These are phyloP conservation scores for Discoglossus pictus DNA, from an alignment of 2,797 vertebrate genomes.

Conservation along the genomic window DNA sequence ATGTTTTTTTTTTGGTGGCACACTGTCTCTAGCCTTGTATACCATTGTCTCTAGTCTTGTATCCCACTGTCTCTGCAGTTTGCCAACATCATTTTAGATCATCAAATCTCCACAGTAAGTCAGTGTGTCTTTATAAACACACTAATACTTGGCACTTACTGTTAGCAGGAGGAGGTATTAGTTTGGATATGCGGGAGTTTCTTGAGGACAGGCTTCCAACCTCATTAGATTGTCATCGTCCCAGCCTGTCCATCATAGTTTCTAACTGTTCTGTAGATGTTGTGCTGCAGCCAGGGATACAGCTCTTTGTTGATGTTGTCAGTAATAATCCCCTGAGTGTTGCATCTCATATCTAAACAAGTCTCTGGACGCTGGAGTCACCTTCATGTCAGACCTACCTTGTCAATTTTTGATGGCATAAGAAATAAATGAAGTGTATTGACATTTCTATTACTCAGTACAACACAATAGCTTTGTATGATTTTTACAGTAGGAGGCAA, in stretches of 20 bases:
- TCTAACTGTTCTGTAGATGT: constrained; percentile 6
- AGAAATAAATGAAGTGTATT: constrained; percentile 7
- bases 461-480: background rate
- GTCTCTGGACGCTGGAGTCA: constrained; percentile 34
- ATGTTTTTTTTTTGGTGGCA: too few relatives aligned
- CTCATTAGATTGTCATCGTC: constrained; percentile 27
- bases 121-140: too few relatives aligned
- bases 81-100: too few relatives aligned
- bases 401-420: constrained; percentile 38
- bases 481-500: background rate
- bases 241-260: constrained; percentile 18
- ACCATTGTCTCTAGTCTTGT: too few relatives aligned
- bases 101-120: too few relatives aligned
- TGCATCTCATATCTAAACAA: constrained; percentile 30
- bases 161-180: too few relatives aligned
- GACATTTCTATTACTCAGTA: background rate
- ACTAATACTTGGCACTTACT: too few relatives aligned
- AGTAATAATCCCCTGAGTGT: constrained; percentile 16
- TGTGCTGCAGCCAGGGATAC: background rate
- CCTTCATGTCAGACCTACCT: constrained; percentile 37
- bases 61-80: too few relatives aligned
- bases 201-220: background rate
- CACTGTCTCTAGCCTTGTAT: too few relatives aligned
- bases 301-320: constrained; percentile 24
- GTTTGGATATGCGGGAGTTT: too few relatives aligned